Conservation (phyloP, 2,113 vertebrate genomes). For the Nannobrachium achirus region DNA sequence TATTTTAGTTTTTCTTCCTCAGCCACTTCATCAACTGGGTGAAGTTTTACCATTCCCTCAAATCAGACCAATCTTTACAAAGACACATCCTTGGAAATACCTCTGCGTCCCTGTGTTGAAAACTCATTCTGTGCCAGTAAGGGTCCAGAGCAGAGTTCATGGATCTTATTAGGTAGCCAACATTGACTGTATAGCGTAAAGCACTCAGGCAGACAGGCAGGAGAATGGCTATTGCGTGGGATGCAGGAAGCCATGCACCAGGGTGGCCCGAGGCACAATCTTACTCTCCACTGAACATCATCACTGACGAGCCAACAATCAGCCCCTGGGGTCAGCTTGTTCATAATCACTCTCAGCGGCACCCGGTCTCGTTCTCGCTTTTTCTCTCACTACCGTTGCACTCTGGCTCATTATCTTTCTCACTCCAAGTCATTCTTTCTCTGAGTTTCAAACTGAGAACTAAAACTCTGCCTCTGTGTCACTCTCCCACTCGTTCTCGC, state of each 20-base stretch:
- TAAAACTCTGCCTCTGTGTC: too few relatives aligned
- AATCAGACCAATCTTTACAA: constrained; percentile 3
- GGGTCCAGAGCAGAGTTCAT: neutral
- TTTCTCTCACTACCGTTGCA: constrained; percentile 32
- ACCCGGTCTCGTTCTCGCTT: constrained; percentile 18
- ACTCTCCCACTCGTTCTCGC: too few relatives aligned
- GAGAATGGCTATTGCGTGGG: constrained; percentile 31
- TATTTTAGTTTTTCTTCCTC: too few relatives aligned
- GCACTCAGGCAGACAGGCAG: constrained; percentile 32
- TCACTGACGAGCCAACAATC: constrained; percentile 65
- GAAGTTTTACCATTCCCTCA: neutral
- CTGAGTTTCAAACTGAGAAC: too few relatives aligned
- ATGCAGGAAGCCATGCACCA: constrained; percentile 34
- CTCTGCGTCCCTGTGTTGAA: neutral
- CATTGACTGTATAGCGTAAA: neutral
- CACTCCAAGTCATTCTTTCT: constrained; percentile 44
- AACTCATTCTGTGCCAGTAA: neutral
- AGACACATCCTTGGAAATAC: neutral
- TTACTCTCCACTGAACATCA: constrained; percentile 53
- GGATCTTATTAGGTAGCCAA: neutral
- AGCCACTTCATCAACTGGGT: too few relatives aligned
- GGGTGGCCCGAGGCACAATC: constrained; percentile 38
- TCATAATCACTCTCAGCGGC: constrained; percentile 45
- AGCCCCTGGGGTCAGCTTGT: constrained; percentile 49
- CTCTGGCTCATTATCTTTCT: constrained; percentile 36